Base-by-base conservation (phyloP, 2,797 vertebrate species). In the Micrastur ruficollis region DNA sequence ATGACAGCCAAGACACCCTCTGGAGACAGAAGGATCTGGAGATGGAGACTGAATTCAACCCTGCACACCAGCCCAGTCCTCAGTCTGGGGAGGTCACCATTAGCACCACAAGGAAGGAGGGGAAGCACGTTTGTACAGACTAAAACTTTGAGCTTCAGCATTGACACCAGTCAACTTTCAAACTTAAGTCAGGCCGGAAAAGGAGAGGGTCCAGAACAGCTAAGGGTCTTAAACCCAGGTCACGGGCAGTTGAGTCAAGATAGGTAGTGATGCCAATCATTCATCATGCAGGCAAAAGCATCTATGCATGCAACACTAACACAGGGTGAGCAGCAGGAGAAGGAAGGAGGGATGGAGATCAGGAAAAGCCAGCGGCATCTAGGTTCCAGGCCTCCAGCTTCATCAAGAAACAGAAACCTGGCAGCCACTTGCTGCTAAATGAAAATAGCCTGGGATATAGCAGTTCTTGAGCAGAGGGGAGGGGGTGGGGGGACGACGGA, bases 321-420 rank as follows among this genome's bases (percentile, higher is more conserved):
- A 66, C 1, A 13, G 52, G 40, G 34, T 7, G 1, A 88, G 52
- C 52, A 82, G 68, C 61, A 82, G 44, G 49, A 34, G 55, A 93
- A 56, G 22, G 56, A 82, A 93, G 83, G 42, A 90, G 4, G 25
- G 52, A 55, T 62, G 29, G 29, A 93, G 49, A 90, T 31, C 32
- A 81, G 56, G 91, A 92, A 96, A 53, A 91, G 32, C 31, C 61
- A 81, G 23, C 31, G 83, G 27, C 13, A 32, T 46, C 67, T 50
- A 63, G 29, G 50, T 83, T 96, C 65, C 76, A 87, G 73, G 36
- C 23, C 58, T 12, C 15, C 52, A 80, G 20, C 38, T 95, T 93
- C 66, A 80, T 59, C 62, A 61, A 72, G 75, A 92, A 91, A 91
- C 46, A 89, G 91, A 92, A 90, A 94, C 49, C 81, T 82, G 50